Evolutionary conservation across 2,113 vertebrate genomes (phyloP).

Genomic region (Murina feae): DNA sequence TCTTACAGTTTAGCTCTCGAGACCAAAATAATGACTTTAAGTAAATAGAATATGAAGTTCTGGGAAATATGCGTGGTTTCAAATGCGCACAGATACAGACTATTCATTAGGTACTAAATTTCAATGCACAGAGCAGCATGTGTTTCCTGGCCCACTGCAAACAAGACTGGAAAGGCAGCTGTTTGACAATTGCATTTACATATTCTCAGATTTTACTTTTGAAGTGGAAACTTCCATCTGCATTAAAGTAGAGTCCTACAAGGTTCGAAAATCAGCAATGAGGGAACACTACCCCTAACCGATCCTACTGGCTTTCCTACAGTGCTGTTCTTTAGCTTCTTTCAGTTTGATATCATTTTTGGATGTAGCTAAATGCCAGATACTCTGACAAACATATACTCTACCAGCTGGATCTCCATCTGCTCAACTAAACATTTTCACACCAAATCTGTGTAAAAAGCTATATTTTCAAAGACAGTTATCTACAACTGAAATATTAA

Average conservation of each 20-base stretch:
- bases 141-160: constrained; percentile 54
- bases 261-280: constrained; percentile 54
- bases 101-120: constrained; percentile 74
- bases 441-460: constrained; percentile 81
- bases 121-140: constrained; percentile 29
- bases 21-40: constrained; percentile 51
- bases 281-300: constrained; percentile 70
- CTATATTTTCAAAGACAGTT: constrained; percentile 86
- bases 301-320: constrained; percentile 64
- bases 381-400: constrained; percentile 84
- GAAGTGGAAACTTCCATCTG: constrained; percentile 65
- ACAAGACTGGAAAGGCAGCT: constrained; percentile 68
- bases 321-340: constrained; percentile 77
- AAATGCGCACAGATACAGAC: constrained; percentile 56
- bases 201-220: constrained; percentile 62
- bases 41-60: constrained; percentile 55
- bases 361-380: constrained; percentile 83
- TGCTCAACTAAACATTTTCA: constrained; percentile 85
- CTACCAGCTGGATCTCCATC: constrained; percentile 91
- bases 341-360: constrained; percentile 82
- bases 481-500: constrained; percentile 88
- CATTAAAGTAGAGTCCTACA: constrained; percentile 54
- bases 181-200: constrained; percentile 67
- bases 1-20: constrained; percentile 2
- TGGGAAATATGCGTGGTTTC: constrained; percentile 58